Evolutionary conservation across 2,113 vertebrate species (phyloP), one percentile per base, ranked within the genome.

Genomic region (Alethe diademata): DNA sequence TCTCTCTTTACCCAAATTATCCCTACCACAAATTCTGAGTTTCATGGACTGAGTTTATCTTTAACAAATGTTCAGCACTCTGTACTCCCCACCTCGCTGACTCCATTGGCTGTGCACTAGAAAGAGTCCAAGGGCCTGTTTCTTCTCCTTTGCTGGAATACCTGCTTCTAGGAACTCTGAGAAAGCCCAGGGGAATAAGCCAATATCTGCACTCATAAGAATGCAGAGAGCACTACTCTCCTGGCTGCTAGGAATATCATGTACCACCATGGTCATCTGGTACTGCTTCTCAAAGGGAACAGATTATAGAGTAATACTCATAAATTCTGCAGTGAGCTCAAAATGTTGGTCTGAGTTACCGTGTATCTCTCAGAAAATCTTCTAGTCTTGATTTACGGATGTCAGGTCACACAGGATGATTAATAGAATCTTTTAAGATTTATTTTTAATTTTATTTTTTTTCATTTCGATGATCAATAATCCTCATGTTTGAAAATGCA

Each of bases 161-260:
- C 11, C 36, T 88, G 40, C 70, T 95, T 73, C 56, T 73, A 58
- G 42, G 72, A 86, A 58, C 29, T 10, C 51, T 89, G 76, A 81
- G 29, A 43, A 78, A 87, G 8, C 20, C 14, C 16, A 12, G 38
- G 29, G 67, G 47, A 71, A 67, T 56, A 78, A 74, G 66, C 17
- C 33, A 61, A 0, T 78, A 45, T 28, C 54, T 70, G 25, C 23
- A 12, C 51, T 92, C 8, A 2, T 47, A 74, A 67, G 38, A 71
- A 56, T 56, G 35, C 33, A 71, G 60, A 51, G 74, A 92, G 35
- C 1, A 2, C 35, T 43, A 0, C n/a, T 74, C 15, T 79, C 22
- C 14, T 83, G 45, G 31, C 31, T 9, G 8, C 42, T 79, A 8
- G 79, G 83, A 54, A 43, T 61, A 48, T 53, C 5, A 0, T 19